Evolutionary conservation across 2,888 invertebrate genomes (phyloP).

Genomic region (Epicampocera succincta): DNA sequence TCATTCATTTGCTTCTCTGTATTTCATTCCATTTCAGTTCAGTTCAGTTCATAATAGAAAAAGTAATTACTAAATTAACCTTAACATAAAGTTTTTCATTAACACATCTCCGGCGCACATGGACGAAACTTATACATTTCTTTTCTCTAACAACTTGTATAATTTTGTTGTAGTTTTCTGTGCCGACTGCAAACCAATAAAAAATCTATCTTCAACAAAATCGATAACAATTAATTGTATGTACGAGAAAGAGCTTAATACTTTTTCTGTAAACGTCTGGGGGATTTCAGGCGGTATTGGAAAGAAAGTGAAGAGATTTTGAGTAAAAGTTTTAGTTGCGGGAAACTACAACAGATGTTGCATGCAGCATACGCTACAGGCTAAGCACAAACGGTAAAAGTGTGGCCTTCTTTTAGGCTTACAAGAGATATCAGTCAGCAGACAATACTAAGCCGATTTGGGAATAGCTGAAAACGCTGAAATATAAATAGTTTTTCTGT

Average conservation of each 20-base stretch:
- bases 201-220: slow-evolving; percentile 34
- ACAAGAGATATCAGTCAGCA: background rate
- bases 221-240: slow-evolving; percentile 63
- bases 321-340: background rate
- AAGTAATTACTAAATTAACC: slow-evolving; percentile 67
- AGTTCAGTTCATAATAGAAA: slow-evolving; percentile 38
- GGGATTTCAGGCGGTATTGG: background rate
- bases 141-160: slow-evolving; percentile 6
- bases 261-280: slow-evolving; percentile 10
- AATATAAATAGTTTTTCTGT: too few relatives aligned
- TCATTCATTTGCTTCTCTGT: slow-evolving; percentile 3
- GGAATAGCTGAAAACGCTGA: too few relatives aligned
- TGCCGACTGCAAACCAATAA: slow-evolving; percentile 4
- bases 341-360: background rate
- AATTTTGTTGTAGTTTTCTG: background rate
- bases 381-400: fast-evolving
- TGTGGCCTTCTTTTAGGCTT: slow-evolving; percentile 9
- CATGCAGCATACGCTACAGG: background rate
- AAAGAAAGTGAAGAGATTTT: background rate
- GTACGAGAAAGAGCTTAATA: slow-evolving; percentile 29
- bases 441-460: background rate
- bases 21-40: too few relatives aligned
- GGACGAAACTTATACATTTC: background rate
- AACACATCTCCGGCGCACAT: slow-evolving; percentile 46
- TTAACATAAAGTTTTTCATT: slow-evolving; percentile 66